A percentile compares a stretch with the other conserved stretches of the same genome.
phyloP scores from a whole-genome alignment of 2,797 vertebrate species.

The Neopelma chrysocephalum region DNA sequence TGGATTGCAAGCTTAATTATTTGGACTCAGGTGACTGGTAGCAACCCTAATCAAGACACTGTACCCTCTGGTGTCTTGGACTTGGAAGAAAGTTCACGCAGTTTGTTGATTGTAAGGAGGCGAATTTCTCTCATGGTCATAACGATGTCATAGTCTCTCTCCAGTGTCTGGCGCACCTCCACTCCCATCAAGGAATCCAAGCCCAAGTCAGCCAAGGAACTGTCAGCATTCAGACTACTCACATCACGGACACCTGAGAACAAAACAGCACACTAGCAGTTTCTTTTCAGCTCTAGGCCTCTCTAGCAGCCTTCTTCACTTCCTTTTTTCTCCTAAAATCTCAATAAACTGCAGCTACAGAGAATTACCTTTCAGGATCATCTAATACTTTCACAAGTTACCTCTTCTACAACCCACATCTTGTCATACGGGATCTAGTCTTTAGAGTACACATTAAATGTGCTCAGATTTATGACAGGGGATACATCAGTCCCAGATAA shows the following conservation, averaged over 20 bases:
- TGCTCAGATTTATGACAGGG: neutral
- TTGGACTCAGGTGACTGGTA: neutral
- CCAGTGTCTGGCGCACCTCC: constrained; percentile 93
- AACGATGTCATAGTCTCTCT: constrained; percentile 89
- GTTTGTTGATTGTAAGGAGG: constrained; percentile 88
- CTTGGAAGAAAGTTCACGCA: constrained; percentile 83
- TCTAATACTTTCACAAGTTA: neutral
- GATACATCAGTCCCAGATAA: neutral
- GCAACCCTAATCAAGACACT: neutral
- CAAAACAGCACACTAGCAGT: neutral
- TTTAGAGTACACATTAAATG: neutral
- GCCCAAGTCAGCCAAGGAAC: constrained; percentile 90
- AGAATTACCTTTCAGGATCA: neutral
- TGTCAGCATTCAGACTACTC: constrained; percentile 82
- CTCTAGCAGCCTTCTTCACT: neutral
- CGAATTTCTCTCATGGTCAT: constrained; percentile 93
- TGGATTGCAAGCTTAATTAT: neutral
- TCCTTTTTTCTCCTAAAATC: neutral
- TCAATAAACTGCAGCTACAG: neutral
- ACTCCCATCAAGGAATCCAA: constrained; percentile 97
- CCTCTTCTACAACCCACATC: neutral
- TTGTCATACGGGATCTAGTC: neutral
- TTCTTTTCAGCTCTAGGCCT: neutral
- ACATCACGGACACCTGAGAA: constrained; percentile 88
- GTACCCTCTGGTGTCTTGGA: constrained; percentile 70